Evolutionary conservation across 2,113 vertebrate species (phyloP).

Genomic region (Sus scrofa): T2T-Sscrofa CM000824.6:95606501-95607000

Average conservation of each 20-base stretch:
- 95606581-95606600: constrained; percentile 37
- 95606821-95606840: constrained; percentile 61
- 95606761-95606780: not conserved
- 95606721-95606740: not conserved
- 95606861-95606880: constrained; percentile 75
- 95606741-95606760: not conserved
- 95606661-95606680: rapidly evolving
- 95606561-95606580: not conserved
- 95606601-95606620: not conserved
- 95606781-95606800: not conserved
- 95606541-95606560: not conserved
- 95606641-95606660: not conserved
- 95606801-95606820: not conserved
- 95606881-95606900: constrained; percentile 78
- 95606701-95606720: rapidly evolving
- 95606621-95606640: not conserved
- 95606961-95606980: not conserved
- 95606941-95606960: rapidly evolving
- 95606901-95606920: constrained; percentile 74
- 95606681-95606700: rapidly evolving
- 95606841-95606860: constrained; percentile 82
- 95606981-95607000: not conserved
- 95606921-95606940: not conserved
- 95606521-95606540: not conserved
- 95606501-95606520: not conserved